Evolutionary conservation across 2,797 vertebrate species (phyloP).

Genomic region (Cossypha heuglini): DNA sequence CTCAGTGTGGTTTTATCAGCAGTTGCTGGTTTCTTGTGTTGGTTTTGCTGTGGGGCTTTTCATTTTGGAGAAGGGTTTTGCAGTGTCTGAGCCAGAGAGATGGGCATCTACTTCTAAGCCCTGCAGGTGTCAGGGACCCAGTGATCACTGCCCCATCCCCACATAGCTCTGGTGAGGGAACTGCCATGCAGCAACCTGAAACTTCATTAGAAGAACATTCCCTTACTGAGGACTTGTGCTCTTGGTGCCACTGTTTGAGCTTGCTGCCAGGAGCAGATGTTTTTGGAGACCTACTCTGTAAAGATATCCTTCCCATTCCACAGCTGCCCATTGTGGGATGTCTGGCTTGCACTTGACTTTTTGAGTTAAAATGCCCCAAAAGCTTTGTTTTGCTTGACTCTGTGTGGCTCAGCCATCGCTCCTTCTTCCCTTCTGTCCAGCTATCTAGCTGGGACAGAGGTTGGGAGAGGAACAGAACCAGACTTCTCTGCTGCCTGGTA

Average conservation of each 20-base stretch:
- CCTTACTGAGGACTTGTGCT: not conserved
- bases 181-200: not conserved
- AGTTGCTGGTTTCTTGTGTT: not conserved
- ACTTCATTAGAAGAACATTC: not conserved
- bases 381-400: not conserved
- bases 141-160: not conserved
- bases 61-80: not conserved
- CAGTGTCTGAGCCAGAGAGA: not conserved
- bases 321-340: not conserved
- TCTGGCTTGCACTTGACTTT: not conserved
- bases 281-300: not conserved
- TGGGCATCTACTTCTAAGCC: not conserved
- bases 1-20: not conserved
- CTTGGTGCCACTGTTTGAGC: not conserved
- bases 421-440: not conserved
- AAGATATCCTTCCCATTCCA: not conserved
- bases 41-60: not conserved
- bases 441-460: not conserved
- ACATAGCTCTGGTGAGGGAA: not conserved
- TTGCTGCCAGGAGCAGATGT: not conserved
- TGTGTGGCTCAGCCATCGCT: not conserved
- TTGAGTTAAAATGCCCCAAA: not conserved
- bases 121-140: not conserved
- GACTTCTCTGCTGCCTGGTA: not conserved
- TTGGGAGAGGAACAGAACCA: not conserved